Evolutionary conservation across 2,888 invertebrate species (phyloP), one percentile per base, ranked within the genome.

Genomic region (Pediacus dermestoides): DNA sequence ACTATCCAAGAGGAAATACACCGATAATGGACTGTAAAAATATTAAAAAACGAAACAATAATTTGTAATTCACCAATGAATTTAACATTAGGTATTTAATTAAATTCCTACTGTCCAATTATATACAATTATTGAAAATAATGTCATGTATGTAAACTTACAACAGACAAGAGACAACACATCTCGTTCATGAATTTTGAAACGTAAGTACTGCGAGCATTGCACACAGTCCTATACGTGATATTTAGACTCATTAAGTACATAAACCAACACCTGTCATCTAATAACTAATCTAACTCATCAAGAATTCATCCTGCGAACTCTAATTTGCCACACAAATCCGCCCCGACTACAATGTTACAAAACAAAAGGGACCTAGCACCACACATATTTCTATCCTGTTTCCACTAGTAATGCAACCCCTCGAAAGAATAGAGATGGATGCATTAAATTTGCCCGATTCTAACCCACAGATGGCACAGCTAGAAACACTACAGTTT

Each of bases 261-360:
- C 30, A 34, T 48, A 52, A 48, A 41, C 43, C 42, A 50, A 46
- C 60, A 62, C 61, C 61, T 63, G 63, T 58, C 58, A 56, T 53
- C 57, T 58, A 59, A 60, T 63, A 61, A 58, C 58, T 58, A 60
- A 62, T 61, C 57, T 50, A 50, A 48, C 63, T 64, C 58, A 64
- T 66, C 60, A 59, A 37, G 57, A 55, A 66, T 66, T 66, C 66
- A 60, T 58, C 59, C 48, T 57, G 55, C 60, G 60, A 54, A 60
- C 59, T 60, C 59, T 63, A 65, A 65, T 66, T 66, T 64, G 63
- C 62, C 62, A 56, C 59, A 57, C 58, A 60, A 59, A 60, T 53
- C 52, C 52, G 44, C 39, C 49, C 47, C 47, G 50, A 46, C 48
- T 41, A 37, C 42, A 42, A 40, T 51, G 51, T 43, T 50, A 41